Conservation (phyloP, 2,113 vertebrate species). For the Copsychus sechellarum region DNA sequence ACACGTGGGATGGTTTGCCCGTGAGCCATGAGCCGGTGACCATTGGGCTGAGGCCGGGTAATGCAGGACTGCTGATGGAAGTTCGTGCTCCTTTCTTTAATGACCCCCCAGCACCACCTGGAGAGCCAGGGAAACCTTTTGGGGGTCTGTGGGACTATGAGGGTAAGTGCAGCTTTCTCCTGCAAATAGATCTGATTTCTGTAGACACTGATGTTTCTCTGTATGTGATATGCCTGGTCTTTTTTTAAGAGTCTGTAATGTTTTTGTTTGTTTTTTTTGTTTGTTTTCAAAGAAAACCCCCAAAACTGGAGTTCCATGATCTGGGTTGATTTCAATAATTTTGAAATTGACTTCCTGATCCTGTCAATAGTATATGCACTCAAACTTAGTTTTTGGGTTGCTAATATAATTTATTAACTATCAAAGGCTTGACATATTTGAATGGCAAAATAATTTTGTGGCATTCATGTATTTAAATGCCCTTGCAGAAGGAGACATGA, state of each 20-base stretch:
- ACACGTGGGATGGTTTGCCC: conserved; percentile 84
- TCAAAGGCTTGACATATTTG: background rate
- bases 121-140: conserved; percentile 80
- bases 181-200: background rate
- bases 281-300: background rate
- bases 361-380: background rate
- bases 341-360: background rate
- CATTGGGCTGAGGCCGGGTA: conserved; percentile 73
- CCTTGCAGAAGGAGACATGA: background rate
- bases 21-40: conserved; percentile 79
- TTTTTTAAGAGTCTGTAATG: background rate
- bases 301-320: background rate
- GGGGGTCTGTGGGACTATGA: conserved; percentile 89
- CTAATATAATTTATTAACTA: background rate
- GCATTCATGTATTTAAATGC: background rate
- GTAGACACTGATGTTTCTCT: background rate
- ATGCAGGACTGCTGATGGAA: conserved; percentile 79
- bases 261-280: too few species aligned
- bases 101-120: conserved; percentile 81
- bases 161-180: conserved; percentile 71
- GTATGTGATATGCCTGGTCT: background rate
- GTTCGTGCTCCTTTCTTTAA: conserved; percentile 86
- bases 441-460: background rate
- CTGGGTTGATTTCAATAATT: background rate
- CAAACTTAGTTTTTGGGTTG: background rate